Evolutionary conservation across 2,888 invertebrate species (phyloP).

Genomic region (Drosophila kanekoi): DNA sequence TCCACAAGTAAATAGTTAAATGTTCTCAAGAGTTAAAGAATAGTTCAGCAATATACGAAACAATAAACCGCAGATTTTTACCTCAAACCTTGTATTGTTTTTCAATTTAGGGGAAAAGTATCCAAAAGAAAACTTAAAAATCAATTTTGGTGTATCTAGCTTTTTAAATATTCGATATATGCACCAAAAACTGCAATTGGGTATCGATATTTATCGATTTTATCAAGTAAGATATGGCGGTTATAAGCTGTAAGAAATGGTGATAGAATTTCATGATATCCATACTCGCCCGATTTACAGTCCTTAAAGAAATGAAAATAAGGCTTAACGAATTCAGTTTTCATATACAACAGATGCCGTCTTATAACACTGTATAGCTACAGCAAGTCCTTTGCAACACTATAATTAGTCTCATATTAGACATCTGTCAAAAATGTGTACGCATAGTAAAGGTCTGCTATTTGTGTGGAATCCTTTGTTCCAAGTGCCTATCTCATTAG

Average conservation of each 20-base stretch:
- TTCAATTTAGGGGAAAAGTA: accelerated
- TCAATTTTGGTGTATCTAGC: too few relatives aligned
- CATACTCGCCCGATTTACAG: too few relatives aligned
- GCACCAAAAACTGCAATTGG: too few relatives aligned
- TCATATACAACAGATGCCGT: too few relatives aligned
- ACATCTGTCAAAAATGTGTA: conserved; percentile 16
- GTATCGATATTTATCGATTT: too few relatives aligned
- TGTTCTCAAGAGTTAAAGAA: not conserved
- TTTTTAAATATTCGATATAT: too few relatives aligned
- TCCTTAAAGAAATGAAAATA: too few relatives aligned
- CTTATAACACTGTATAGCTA: not conserved
- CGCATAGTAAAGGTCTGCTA: not conserved
- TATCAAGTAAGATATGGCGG: too few relatives aligned
- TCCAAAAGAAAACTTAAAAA: too few relatives aligned
- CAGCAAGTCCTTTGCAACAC: not conserved
- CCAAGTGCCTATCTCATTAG: not conserved
- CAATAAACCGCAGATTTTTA: not conserved
- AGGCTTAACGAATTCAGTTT: too few relatives aligned
- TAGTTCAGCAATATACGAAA: conserved; percentile 9
- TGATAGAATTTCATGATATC: too few relatives aligned
- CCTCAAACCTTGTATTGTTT: not conserved
- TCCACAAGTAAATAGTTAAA: conserved; percentile 55
- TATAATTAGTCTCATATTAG: conserved; percentile 6
- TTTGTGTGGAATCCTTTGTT: conserved; percentile 5
- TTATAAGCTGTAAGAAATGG: too few relatives aligned